Percentiles rank a stretch among this genome's conserved stretches.
Conservation (phyloP, 2,888 invertebrate genomes). For the Hypsopygia costalis region DNA sequence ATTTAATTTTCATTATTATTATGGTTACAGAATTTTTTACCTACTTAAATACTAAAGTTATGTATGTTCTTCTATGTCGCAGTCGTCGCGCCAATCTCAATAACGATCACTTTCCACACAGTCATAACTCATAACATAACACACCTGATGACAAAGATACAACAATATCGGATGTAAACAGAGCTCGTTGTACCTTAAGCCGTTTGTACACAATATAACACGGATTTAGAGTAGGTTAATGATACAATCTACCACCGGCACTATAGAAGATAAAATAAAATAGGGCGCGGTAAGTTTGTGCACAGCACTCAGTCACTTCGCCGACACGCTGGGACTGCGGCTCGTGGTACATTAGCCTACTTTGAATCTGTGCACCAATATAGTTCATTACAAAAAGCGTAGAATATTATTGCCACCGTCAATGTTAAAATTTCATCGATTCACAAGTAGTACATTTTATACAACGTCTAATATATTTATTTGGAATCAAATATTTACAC, state of each 20-base stretch:
- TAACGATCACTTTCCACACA: constrained; percentile 6
- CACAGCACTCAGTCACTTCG: too few relatives aligned
- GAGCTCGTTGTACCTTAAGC: not conserved
- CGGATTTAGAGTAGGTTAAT: too few relatives aligned
- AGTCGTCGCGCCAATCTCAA: constrained; percentile 3
- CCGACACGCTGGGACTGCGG: too few relatives aligned
- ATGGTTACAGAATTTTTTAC: constrained; percentile 6
- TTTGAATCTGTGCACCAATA: too few relatives aligned
- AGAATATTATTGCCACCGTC: not conserved
- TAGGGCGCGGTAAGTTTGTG: too few relatives aligned
- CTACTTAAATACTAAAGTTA: constrained; percentile 8
- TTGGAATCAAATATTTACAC: not conserved
- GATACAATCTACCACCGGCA: too few relatives aligned
- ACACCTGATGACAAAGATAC: not conserved
- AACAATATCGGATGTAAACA: not conserved
- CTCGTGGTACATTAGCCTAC: too few relatives aligned
- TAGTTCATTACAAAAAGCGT: not conserved
- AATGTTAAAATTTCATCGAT: not conserved
- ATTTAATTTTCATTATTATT: not conserved
- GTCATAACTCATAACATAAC: constrained; percentile 4
- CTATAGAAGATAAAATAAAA: too few relatives aligned
- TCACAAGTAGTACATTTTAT: not conserved
- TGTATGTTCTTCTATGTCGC: constrained; percentile 3
- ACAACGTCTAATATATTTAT: not conserved
- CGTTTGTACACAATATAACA: not conserved